Conservation (phyloP, 2,113 vertebrate genomes). For the Dinomys branickii region DNA sequence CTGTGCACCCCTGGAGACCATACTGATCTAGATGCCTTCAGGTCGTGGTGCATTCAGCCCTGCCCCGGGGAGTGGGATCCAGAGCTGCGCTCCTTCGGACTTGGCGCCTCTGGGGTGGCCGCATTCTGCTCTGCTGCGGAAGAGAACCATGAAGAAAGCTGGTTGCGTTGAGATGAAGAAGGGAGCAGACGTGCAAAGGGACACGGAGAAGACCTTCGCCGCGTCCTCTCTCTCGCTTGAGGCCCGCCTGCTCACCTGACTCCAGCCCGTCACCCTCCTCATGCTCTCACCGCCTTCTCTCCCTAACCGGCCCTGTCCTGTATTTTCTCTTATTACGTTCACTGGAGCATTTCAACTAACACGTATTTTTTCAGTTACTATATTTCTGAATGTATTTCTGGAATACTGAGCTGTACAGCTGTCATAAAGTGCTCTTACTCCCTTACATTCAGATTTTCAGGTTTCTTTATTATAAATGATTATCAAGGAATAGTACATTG, state of each 20-base stretch:
- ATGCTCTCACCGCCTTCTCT: neutral
- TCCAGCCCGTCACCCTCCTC: neutral
- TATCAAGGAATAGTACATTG: neutral
- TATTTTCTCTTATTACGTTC: conserved; percentile 7
- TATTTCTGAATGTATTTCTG: neutral
- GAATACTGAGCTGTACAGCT: neutral
- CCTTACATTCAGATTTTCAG: conserved; percentile 32
- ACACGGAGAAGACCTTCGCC: neutral
- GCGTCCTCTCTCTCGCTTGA: neutral
- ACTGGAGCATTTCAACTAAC: neutral
- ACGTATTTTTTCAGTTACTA: conserved; percentile 11
- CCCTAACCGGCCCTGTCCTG: neutral
- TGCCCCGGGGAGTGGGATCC: neutral
- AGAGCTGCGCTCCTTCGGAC: neutral
- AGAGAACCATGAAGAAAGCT: neutral
- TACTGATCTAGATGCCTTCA: neutral
- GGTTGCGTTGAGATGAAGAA: neutral
- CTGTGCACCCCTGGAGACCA: neutral
- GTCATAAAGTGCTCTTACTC: neutral
- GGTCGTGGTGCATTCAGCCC: neutral
- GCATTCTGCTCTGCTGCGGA: neutral
- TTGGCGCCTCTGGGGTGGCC: neutral
- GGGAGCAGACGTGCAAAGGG: neutral
- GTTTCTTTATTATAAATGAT: neutral
- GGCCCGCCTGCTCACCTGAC: neutral